These are phyloP conservation scores for Epistrophe grossulariae DNA, from an alignment of 2,888 invertebrate genomes.

Conservation along the genomic window DNA sequence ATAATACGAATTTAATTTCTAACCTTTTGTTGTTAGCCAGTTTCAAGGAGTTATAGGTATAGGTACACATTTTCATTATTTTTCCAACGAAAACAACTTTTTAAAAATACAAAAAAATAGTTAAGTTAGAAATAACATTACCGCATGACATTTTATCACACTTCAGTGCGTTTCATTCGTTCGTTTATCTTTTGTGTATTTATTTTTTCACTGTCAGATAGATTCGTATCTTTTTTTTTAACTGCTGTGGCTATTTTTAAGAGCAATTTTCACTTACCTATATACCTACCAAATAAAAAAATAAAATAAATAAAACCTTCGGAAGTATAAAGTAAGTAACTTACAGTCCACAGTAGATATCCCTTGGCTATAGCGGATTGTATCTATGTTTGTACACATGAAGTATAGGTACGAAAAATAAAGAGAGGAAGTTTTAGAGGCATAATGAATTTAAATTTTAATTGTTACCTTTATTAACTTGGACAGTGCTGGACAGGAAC, in stretches of 20 bases:
- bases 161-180: slow-evolving; percentile 69
- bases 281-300: background rate
- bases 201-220: slow-evolving; percentile 36
- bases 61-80: slow-evolving; percentile 30
- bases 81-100: slow-evolving; percentile 3
- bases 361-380: background rate
- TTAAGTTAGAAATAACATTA: slow-evolving; percentile 45
- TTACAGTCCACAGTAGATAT: background rate
- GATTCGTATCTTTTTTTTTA: slow-evolving; percentile 69
- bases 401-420: background rate
- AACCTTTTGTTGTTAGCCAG: slow-evolving; percentile 44
- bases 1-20: slow-evolving; percentile 72
- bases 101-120: background rate
- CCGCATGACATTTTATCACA: slow-evolving; percentile 76
- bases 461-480: slow-evolving; percentile 67
- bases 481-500: slow-evolving; percentile 63
- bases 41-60: slow-evolving; percentile 50
- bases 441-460: slow-evolving; percentile 73
- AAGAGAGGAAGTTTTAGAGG: slow-evolving; percentile 44
- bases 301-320: slow-evolving; percentile 20
- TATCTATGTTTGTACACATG: background rate
- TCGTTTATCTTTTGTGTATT: slow-evolving; percentile 29
- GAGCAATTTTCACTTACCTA: slow-evolving; percentile 67
- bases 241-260: slow-evolving; percentile 70
- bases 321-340: slow-evolving; percentile 33